These are phyloP conservation scores for Trididemnum nubilum DNA, from an alignment of 23 tunicate species.

Conservation along the genomic window DNA sequence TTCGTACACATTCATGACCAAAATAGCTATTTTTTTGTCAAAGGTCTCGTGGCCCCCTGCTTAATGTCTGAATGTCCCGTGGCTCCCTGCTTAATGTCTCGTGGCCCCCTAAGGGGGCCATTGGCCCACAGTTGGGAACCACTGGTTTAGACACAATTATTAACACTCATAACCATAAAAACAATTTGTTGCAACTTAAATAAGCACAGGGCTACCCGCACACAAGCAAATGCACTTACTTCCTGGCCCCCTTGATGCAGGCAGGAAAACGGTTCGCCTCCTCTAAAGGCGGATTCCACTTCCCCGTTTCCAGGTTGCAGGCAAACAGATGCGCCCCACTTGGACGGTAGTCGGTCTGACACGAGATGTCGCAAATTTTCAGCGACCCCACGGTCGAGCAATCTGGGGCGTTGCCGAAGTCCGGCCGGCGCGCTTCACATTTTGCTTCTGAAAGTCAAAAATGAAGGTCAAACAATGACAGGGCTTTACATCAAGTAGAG, in stretches of 20 bases:
- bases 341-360: constrained; percentile 61
- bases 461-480: neutral
- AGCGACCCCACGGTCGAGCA: constrained; percentile 50
- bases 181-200: too few species aligned
- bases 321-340: constrained; percentile 67
- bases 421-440: constrained; percentile 70
- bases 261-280: constrained; percentile 68
- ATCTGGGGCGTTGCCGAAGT: constrained; percentile 43
- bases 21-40: too few species aligned
- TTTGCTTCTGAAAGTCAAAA: constrained; percentile 41
- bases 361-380: constrained; percentile 64
- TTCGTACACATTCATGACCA: too few species aligned
- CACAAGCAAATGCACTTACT: constrained; percentile 64
- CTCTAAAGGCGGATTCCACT: constrained; percentile 75
- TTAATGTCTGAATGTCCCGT: too few species aligned
- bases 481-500: neutral
- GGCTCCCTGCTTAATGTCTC: too few species aligned
- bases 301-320: constrained; percentile 79
- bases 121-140: too few species aligned
- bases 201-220: too few species aligned
- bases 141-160: too few species aligned
- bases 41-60: too few species aligned
- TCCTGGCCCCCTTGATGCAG: constrained; percentile 63
- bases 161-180: too few species aligned
- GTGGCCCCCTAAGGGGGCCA: too few species aligned